Evolutionary conservation across 2,888 invertebrate species (phyloP).

Genomic region (Tridacna gigas): DNA sequence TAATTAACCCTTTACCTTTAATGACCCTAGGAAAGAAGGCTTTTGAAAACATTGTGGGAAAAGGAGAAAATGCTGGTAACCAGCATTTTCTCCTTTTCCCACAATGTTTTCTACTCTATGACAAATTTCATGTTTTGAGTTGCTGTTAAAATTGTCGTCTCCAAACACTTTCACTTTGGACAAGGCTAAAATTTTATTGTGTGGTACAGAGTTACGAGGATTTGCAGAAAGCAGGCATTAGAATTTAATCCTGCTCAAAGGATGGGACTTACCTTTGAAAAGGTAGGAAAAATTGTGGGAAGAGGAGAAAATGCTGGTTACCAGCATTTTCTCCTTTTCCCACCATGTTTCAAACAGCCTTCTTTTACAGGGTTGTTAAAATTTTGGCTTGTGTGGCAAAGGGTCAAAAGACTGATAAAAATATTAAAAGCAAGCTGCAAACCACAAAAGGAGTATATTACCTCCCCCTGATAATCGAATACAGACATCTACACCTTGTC

Average conservation of each 20-base stretch:
- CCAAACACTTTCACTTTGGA: no score
- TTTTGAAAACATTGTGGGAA: background rate
- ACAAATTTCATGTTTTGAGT: no score
- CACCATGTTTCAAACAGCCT: background rate
- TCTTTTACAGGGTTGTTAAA: background rate
- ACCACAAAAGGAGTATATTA: slow-evolving; percentile 24
- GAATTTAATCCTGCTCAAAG: no score
- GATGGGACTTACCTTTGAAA: no score
- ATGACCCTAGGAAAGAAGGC: background rate
- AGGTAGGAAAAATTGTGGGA: background rate
- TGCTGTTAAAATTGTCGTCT: no score
- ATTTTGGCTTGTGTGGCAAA: background rate
- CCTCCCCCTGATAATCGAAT: slow-evolving; percentile 66
- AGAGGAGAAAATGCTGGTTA: background rate
- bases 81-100: background rate
- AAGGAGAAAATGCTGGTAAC: background rate
- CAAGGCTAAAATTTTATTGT: no score
- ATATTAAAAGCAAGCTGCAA: background rate
- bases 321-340: background rate
- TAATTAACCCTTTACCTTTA: no score
- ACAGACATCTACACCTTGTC: slow-evolving; percentile 69
- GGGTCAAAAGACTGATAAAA: background rate
- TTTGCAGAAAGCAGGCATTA: no score
- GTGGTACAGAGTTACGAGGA: no score
- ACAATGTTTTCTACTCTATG: background rate